phyloP scores from a whole-genome alignment of 1,140 invertebrate genomes.

The Nomia melanderi region DNA sequence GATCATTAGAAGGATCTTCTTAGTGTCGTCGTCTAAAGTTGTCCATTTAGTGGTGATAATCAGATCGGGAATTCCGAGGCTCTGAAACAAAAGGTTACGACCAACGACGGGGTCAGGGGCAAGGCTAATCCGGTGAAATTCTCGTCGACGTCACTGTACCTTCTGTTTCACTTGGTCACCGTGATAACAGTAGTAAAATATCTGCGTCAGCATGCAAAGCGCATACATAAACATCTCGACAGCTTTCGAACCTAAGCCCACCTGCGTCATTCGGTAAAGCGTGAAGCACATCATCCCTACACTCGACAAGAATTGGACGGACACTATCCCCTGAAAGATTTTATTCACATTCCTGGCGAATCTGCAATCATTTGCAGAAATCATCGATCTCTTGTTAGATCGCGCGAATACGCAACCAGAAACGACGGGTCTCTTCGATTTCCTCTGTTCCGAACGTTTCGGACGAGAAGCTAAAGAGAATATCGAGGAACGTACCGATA shows the following conservation, averaged over 20 bases:
- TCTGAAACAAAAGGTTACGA: slow-evolving; percentile 6
- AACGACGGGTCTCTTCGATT: no score
- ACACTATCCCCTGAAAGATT: slow-evolving; percentile 43
- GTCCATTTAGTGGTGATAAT: slow-evolving; percentile 41
- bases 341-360: slow-evolving; percentile 46
- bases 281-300: slow-evolving; percentile 46
- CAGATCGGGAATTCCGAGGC: slow-evolving; percentile 20
- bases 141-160: no score
- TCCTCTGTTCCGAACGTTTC: no score
- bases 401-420: no score
- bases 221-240: slow-evolving; percentile 49
- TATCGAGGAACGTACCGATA: slow-evolving; percentile 28
- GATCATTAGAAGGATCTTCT: slow-evolving; percentile 37
- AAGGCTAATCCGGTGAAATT: no score
- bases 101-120: no score
- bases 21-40: not conserved
- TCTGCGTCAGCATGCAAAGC: slow-evolving; percentile 61
- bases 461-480: no score
- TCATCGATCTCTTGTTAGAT: not conserved
- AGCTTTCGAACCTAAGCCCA: slow-evolving; percentile 75
- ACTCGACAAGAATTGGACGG: slow-evolving; percentile 52
- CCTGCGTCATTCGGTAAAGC: slow-evolving; percentile 54
- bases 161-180: slow-evolving; percentile 80
- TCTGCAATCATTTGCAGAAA: slow-evolving; percentile 18
- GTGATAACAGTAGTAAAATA: slow-evolving; percentile 82